A percentile compares a stretch with the other conserved stretches of the same genome.
Evolutionary conservation across 2,888 invertebrate genomes (phyloP).

Genomic region (Nycteola revayana): DNA sequence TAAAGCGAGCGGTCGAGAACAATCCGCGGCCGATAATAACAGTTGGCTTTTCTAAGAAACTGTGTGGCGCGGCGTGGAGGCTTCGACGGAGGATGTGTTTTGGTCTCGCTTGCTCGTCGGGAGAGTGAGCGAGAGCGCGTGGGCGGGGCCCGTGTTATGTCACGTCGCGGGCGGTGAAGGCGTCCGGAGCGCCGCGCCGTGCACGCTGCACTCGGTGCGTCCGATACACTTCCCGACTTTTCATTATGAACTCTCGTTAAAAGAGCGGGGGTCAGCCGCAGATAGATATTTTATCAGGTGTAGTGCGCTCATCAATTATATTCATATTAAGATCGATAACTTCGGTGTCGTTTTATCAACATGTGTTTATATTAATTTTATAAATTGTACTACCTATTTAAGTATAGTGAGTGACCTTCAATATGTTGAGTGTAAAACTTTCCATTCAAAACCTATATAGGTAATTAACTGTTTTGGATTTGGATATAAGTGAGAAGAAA

Average conservation of each 20-base stretch:
- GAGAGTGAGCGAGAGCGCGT: conserved; percentile 63
- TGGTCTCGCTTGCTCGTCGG: conserved; percentile 55
- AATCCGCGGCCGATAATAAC: conserved; percentile 75
- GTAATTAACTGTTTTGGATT: too few species aligned
- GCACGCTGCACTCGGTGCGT: conserved; percentile 52
- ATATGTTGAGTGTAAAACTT: too few species aligned
- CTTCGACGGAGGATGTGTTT: conserved; percentile 64
- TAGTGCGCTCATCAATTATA: conserved; percentile 8
- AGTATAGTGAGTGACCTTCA: too few species aligned
- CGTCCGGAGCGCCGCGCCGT: conserved; percentile 44
- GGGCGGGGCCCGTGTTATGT: conserved; percentile 74
- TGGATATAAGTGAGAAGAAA: too few species aligned
- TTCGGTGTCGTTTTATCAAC: too few species aligned
- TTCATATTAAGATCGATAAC: conserved; percentile 1
- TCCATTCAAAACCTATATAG: too few species aligned
- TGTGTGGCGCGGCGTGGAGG: conserved; percentile 63
- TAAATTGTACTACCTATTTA: too few species aligned
- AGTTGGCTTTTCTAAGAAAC: conserved; percentile 78
- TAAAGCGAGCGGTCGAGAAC: conserved; percentile 68
- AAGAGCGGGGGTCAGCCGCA: conserved; percentile 49
- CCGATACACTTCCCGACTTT: conserved; percentile 61
- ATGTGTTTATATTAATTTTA: too few species aligned
- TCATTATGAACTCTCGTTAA: conserved; percentile 57
- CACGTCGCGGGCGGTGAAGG: conserved; percentile 64
- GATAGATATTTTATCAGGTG: conserved; percentile 43